Base-by-base conservation (phyloP, 2,797 vertebrate genomes). In the Brachymystax lenok region DNA sequence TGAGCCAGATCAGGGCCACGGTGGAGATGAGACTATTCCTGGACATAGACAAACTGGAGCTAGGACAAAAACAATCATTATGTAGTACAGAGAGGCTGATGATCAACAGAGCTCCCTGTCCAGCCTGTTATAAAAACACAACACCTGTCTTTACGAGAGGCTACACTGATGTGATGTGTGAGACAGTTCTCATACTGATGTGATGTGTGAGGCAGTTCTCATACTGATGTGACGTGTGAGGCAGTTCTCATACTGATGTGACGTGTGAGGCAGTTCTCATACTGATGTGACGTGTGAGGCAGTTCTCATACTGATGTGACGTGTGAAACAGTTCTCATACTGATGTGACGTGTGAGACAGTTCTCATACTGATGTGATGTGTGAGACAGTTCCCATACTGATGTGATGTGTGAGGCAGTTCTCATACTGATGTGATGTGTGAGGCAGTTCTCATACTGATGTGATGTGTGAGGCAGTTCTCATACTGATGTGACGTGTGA, bases 1-100 rank as follows among this genome's bases (percentile, higher is more conserved):
- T 73, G 74, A 83, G 80, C 76, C 83, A 78, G 83, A 89, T 81
- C 83, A 85, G 78, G 79, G 75, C 88, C 76, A 81, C 67, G 81
- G 86, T 76, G 78, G 80, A 71, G 24, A 59, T 19, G 5, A 59
- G 79, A 63, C 82, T 74, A 52, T 82, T 80, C 61, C 80, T 80
- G 69, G 67, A 54, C 28, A 21, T 13, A 12, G 10, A 46, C 40
- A 46, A 10, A 13, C 76, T 83, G 77, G 72, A 52, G 77, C 21
- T 8, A 24, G n/a, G 71, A 5, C 1, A 66, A 14, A 76, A 84
- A 79, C 17, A 69, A 70, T 0, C 35, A 21, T n/a, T 21, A 24
- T 70, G n/a, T 21, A n/a, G 35, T 21, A 40, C 35, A 27, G 35
- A 74, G 50, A 10, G 24, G 13, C 7, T 66, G 17, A 17, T 59